phyloP scores from a whole-genome alignment of 2,113 vertebrate species.

The Conger conger region DNA sequence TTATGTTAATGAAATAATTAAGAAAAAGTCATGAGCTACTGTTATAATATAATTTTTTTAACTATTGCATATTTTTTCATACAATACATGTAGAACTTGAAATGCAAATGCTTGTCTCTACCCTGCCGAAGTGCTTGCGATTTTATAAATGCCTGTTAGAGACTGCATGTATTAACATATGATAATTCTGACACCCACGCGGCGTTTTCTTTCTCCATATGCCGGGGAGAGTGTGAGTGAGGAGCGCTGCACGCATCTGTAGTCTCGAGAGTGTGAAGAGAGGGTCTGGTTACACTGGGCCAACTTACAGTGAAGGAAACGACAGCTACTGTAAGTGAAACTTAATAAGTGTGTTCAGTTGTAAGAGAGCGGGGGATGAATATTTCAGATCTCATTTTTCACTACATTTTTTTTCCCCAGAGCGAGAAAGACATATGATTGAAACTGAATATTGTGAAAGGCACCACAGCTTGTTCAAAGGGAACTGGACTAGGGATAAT shows the following conservation, averaged over 20 bases:
- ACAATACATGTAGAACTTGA: too few relatives aligned
- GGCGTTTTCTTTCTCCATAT: not conserved
- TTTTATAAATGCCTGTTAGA: not conserved
- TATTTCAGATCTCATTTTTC: not conserved
- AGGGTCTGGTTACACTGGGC: not conserved
- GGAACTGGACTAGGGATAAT: not conserved
- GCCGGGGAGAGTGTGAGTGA: not conserved
- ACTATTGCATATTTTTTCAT: too few relatives aligned
- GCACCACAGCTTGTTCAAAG: not conserved
- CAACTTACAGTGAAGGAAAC: not conserved
- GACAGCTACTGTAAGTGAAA: not conserved
- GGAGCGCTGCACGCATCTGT: not conserved
- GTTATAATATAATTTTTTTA: too few relatives aligned
- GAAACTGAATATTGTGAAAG: not conserved
- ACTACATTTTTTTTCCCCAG: not conserved
- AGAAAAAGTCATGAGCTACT: too few relatives aligned
- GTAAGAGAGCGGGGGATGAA: not conserved
- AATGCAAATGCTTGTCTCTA: not conserved
- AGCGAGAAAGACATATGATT: not conserved
- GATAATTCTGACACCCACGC: not conserved
- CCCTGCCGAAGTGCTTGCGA: not conserved
- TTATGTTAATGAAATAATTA: too few relatives aligned
- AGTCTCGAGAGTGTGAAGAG: not conserved
- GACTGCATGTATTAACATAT: not conserved
- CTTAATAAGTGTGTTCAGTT: not conserved